These are phyloP conservation scores for Pteronotus mesoamericanus DNA, from an alignment of 2,797 vertebrate genomes.

Conservation along the genomic window DNA sequence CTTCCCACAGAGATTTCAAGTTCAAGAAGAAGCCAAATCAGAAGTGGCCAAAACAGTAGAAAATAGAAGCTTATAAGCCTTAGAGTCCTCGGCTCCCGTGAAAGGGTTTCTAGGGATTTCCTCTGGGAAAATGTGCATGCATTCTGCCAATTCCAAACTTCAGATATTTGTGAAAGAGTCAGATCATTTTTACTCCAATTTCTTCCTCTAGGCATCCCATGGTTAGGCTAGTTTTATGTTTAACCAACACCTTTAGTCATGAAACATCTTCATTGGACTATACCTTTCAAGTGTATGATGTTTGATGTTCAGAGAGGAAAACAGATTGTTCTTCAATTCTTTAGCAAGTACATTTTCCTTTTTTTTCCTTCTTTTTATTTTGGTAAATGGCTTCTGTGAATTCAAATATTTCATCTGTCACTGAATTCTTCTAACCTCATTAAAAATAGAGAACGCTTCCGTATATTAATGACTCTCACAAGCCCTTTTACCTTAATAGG, in stretches of 20 bases:
- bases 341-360: background rate
- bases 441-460: background rate
- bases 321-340: background rate
- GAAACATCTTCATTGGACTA: slow-evolving; percentile 16
- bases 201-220: background rate
- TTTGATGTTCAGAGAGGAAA: slow-evolving; percentile 36
- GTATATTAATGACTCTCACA: background rate
- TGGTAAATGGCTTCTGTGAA: background rate
- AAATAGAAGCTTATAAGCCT: background rate
- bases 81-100: background rate
- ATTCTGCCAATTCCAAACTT: background rate
- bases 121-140: background rate
- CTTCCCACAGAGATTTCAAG: background rate
- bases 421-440: background rate
- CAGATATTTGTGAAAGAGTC: background rate
- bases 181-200: background rate
- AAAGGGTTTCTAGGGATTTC: background rate
- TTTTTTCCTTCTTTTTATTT: background rate
- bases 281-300: background rate
- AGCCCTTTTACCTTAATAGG: background rate
- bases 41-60: background rate
- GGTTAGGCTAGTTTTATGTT: slow-evolving; percentile 21
- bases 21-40: background rate
- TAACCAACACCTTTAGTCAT: slow-evolving; percentile 22
- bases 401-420: slow-evolving; percentile 37